A percentile compares a stretch with the other conserved stretches of the same genome.
Conservation (phyloP, 2,113 vertebrate genomes). For the Gymnarchus niloticus region DNA sequence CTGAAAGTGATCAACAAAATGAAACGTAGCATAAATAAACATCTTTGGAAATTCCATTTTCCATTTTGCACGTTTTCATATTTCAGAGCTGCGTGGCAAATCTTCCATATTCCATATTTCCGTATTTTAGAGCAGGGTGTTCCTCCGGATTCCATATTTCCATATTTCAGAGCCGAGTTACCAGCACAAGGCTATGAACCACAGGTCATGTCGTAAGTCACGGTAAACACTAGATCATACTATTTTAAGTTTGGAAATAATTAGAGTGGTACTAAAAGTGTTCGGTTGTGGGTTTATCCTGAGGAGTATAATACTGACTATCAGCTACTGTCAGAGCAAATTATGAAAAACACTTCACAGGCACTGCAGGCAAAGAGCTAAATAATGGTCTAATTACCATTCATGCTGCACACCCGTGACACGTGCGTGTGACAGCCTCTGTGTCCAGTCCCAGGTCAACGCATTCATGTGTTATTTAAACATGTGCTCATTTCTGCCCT, state of each 20-base stretch:
- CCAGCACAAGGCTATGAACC: background rate
- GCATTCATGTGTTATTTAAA: conserved; percentile 9
- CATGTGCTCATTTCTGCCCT: conserved; percentile 1
- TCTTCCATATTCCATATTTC: too few species aligned
- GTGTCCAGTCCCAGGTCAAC: background rate
- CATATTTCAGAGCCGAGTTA: background rate
- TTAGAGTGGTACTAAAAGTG: background rate
- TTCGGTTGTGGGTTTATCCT: background rate
- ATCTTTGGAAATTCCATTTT: background rate
- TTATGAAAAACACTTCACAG: background rate
- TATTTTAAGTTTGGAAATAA: background rate
- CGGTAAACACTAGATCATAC: background rate
- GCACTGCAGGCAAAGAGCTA: background rate
- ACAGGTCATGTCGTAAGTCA: background rate
- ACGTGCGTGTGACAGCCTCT: background rate
- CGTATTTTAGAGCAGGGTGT: background rate
- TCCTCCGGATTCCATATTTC: too few species aligned
- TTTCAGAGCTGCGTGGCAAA: too few species aligned
- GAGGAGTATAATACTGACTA: background rate
- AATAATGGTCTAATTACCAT: background rate
- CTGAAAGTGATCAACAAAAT: background rate
- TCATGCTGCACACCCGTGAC: background rate
- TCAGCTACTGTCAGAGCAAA: background rate
- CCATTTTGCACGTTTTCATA: background rate
- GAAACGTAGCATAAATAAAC: background rate